phyloP scores from a whole-genome alignment of 2,888 invertebrate species.

The Dasysyrphus albostriatus region DNA sequence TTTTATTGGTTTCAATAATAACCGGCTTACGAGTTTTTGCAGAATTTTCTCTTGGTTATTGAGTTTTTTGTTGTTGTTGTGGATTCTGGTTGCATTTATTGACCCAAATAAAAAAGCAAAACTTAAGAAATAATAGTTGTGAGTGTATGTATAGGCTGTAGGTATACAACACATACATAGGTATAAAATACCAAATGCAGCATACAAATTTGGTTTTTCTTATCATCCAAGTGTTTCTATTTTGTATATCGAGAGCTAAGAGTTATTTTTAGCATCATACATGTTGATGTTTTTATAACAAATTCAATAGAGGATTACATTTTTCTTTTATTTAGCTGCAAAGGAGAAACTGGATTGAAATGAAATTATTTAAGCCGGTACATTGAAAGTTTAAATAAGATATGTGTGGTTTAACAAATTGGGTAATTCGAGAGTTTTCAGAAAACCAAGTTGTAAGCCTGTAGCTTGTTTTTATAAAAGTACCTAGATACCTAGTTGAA shows the following conservation, averaged over 20 bases:
- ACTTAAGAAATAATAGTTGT: not conserved
- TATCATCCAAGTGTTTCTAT: not conserved
- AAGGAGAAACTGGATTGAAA: not conserved
- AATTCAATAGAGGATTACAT: not conserved
- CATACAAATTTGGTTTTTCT: not conserved
- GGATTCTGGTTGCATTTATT: slow-evolving; percentile 6
- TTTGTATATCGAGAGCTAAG: not conserved
- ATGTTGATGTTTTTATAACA: not conserved
- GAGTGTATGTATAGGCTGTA: not conserved
- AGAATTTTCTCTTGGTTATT: slow-evolving; percentile 22
- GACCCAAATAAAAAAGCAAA: slow-evolving; percentile 49
- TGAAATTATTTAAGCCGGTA: too few relatives aligned
- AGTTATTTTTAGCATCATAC: slow-evolving; percentile 1
- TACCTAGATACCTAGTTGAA: too few relatives aligned
- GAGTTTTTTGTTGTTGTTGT: not conserved
- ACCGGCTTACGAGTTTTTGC: slow-evolving; percentile 53
- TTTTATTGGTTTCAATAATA: slow-evolving; percentile 4
- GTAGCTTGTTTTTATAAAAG: too few relatives aligned
- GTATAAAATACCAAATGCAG: not conserved
- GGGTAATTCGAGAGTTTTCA: too few relatives aligned
- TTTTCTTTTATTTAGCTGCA: not conserved
- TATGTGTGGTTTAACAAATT: too few relatives aligned
- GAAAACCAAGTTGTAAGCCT: too few relatives aligned
- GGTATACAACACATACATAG: too few relatives aligned
- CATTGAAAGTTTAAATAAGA: too few relatives aligned